Evolutionary conservation across 2,797 vertebrate species (phyloP).

Genomic region (Ptychadena robeensis): DNA sequence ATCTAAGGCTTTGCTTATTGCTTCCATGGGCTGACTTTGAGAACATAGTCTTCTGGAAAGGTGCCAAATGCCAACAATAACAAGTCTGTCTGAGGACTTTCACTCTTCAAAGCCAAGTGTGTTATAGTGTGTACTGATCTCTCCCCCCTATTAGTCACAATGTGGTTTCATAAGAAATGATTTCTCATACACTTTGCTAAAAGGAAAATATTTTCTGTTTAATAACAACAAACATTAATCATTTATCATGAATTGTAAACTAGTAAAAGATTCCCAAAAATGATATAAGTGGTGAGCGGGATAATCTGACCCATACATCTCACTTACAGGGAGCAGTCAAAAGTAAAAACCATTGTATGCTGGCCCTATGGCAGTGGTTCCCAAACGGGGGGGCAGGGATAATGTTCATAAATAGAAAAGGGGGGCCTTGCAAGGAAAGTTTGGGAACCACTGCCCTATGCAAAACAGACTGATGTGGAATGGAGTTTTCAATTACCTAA

Average conservation of each 20-base stretch:
- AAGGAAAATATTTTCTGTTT: background rate
- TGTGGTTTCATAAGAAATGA: slow-evolving; percentile 19
- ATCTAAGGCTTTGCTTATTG: slow-evolving; percentile 2
- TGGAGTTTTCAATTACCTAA: no score
- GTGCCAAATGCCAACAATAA: slow-evolving; percentile 35
- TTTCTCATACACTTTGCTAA: background rate
- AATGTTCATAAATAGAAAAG: no score
- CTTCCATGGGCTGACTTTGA: slow-evolving; percentile 17
- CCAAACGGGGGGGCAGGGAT: no score
- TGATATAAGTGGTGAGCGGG: no score
- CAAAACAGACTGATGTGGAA: no score
- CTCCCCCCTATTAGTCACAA: slow-evolving; percentile 16
- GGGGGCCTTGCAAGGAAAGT: no score
- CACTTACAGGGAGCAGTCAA: no score
- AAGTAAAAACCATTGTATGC: no score
- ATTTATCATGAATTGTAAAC: background rate
- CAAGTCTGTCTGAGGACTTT: slow-evolving; percentile 48
- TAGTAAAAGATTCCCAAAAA: no score
- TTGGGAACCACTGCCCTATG: no score
- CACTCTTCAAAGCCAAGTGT: slow-evolving; percentile 46
- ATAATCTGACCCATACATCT: no score
- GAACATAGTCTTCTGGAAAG: slow-evolving; percentile 40
- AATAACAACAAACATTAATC: background rate
- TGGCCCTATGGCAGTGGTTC: no score
- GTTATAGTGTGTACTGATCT: slow-evolving; percentile 25